Base-by-base conservation (phyloP, 2,888 invertebrate genomes). In the Hydraecia micacea region DNA sequence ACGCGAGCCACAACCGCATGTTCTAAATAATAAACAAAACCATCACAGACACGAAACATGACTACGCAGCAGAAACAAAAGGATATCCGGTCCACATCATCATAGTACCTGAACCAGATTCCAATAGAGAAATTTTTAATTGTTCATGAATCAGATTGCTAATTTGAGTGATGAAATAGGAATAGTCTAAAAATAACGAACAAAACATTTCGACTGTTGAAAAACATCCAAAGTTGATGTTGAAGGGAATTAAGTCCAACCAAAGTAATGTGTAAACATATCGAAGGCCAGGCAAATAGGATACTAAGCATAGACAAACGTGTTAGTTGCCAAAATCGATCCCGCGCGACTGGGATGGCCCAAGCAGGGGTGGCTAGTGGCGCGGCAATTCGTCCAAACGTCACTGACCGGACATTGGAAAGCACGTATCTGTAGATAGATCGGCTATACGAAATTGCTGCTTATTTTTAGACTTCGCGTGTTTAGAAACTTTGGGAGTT, bases 1-100 rank as follows among this genome's bases (percentile, higher is more conserved):
- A 87, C 88, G 79, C 88, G 86, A 84, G 86, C 91, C 90, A 90
- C 91, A 90, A 86, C 89, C 88, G 90, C 81, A 87, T 86, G 93
- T 92, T 93, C 93, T 90, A 94, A 94, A 95, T 93, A 95, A 94
- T 93, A 94, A 95, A 96, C 95, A 95, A 92, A 92, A 92, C 91
- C 91, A 89, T 91, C 92, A 90, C 93, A 92, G 93, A 94, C 93
- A 93, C 92, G 94, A 93, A 95, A 94, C 95, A 93, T 93, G 91
- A 93, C 92, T 91, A 85, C 89, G 78, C 87, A 86, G 89, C 91
- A 93, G 93, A 95, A 95, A 94, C 93, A 93, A 93, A 93, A 90
- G 93, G 93, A 94, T 94, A 93, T 96, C 95, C 95, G 95, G 92
- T 93, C 89, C 87, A 89, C 85, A 91, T 92, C 86, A 90, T 91